Conservation (phyloP, 2,113 vertebrate species). For the Neopipo cinnamomea region DNA sequence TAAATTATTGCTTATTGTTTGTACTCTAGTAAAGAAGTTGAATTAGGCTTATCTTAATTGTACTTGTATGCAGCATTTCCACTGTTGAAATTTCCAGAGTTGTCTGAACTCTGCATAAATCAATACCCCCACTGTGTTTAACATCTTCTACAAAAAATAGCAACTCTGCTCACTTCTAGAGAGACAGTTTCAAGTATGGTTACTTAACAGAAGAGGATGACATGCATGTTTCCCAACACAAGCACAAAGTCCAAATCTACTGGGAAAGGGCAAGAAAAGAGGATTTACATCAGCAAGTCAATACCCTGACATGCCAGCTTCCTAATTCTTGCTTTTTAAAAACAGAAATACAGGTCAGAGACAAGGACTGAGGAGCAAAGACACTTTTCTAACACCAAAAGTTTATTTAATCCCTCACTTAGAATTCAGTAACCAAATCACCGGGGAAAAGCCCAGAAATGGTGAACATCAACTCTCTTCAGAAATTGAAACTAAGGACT, state of each 20-base stretch:
- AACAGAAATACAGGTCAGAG: neutral
- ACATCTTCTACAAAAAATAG: neutral
- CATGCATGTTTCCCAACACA: neutral
- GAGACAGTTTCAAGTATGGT: neutral
- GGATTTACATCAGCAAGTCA: neutral
- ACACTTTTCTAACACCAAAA: neutral
- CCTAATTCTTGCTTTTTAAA: neutral
- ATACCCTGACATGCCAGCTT: neutral
- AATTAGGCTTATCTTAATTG: neutral
- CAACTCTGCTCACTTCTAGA: neutral
- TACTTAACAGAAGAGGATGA: neutral
- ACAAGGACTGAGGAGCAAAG: neutral
- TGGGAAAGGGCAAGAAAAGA: neutral
- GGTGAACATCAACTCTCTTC: neutral
- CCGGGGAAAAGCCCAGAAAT: neutral
- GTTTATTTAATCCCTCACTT: neutral
- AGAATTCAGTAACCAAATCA: neutral
- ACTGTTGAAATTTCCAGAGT: neutral
- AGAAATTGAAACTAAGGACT: neutral
- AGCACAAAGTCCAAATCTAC: neutral
- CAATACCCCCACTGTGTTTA: neutral
- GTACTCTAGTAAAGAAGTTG: neutral
- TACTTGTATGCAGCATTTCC: neutral
- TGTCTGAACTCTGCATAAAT: neutral
- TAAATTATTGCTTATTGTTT: neutral